phyloP scores from a whole-genome alignment of 2,888 invertebrate species.

The Tridacna gigas region DNA sequence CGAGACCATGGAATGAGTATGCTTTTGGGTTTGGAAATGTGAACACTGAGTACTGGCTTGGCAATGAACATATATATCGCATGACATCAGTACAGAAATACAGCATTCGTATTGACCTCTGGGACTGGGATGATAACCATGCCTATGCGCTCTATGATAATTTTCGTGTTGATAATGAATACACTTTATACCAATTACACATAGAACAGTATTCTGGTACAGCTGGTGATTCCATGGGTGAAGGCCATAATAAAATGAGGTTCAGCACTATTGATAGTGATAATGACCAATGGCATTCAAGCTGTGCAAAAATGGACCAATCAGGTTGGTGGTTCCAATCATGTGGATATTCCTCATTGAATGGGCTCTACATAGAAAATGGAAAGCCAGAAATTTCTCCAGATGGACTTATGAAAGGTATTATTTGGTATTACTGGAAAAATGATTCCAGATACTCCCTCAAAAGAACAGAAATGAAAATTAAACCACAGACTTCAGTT shows the following conservation, averaged over 20 bases:
- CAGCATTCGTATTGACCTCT: slow-evolving; percentile 91
- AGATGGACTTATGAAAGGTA: slow-evolving; percentile 75
- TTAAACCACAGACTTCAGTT: slow-evolving; percentile 71
- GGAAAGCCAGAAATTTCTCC: slow-evolving; percentile 63
- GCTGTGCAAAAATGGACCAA: slow-evolving; percentile 76
- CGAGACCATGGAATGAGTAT: slow-evolving; percentile 93
- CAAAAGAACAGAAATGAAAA: slow-evolving; percentile 75
- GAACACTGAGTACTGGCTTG: slow-evolving; percentile 93
- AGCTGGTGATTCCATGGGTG: slow-evolving; percentile 92
- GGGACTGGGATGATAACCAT: slow-evolving; percentile 92
- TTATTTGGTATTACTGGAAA: slow-evolving; percentile 79
- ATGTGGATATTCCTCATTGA: slow-evolving; percentile 78
- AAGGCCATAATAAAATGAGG: slow-evolving; percentile 96
- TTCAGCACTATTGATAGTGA: slow-evolving; percentile 96
- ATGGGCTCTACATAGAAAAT: slow-evolving; percentile 73
- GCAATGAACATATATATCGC: slow-evolving; percentile 92
- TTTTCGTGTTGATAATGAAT: slow-evolving; percentile 89
- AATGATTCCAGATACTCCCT: slow-evolving; percentile 73
- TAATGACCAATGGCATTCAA: slow-evolving; percentile 88
- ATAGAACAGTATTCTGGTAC: slow-evolving; percentile 91
- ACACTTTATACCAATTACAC: slow-evolving; percentile 90
- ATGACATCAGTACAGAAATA: slow-evolving; percentile 87
- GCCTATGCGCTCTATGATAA: slow-evolving; percentile 92
- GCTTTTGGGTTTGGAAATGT: slow-evolving; percentile 91
- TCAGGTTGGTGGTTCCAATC: slow-evolving; percentile 81